Conservation (phyloP, 2,888 invertebrate genomes). For the Pyrochroa serraticornis region DNA sequence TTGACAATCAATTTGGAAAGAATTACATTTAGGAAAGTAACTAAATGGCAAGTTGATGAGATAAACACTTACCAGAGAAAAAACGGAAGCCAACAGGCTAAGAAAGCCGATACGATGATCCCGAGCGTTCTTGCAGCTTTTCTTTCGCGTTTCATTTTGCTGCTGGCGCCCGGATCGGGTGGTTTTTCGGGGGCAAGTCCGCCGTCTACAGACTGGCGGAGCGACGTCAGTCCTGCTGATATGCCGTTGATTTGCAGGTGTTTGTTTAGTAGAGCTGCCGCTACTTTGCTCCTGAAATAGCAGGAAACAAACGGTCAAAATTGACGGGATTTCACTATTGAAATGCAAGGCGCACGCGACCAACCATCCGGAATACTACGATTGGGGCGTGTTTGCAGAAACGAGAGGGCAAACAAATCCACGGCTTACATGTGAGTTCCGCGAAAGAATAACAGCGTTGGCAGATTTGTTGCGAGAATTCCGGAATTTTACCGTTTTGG, state of each 20-base stretch:
- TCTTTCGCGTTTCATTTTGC: constrained; percentile 86
- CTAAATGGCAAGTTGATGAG: not conserved
- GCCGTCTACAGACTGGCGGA: constrained; percentile 58
- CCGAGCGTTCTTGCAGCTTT: constrained; percentile 94
- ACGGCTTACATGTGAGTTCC: too few species aligned
- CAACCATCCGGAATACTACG: too few species aligned
- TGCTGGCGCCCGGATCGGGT: constrained; percentile 67
- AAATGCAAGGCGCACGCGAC: too few species aligned
- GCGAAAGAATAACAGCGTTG: too few species aligned
- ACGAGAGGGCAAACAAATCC: too few species aligned
- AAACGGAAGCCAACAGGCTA: constrained; percentile 95
- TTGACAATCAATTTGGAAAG: not conserved
- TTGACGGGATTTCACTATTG: not conserved
- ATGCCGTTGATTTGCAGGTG: constrained; percentile 91
- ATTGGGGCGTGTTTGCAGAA: too few species aligned
- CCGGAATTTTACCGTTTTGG: too few species aligned
- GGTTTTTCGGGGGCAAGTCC: constrained; percentile 50
- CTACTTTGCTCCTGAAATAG: constrained; percentile 79
- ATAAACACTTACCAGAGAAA: constrained; percentile 78
- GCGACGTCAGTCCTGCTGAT: constrained; percentile 66
- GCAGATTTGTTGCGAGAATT: too few species aligned
- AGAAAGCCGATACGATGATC: constrained; percentile 94
- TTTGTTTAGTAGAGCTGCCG: constrained; percentile 83
- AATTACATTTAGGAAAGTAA: not conserved
- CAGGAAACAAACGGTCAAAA: constrained; percentile 1